Percentiles rank a stretch among this genome's conserved stretches.
These are phyloP conservation scores for Andrena marginata DNA, from an alignment of 2,888 invertebrate species.

Conservation along the genomic window DNA sequence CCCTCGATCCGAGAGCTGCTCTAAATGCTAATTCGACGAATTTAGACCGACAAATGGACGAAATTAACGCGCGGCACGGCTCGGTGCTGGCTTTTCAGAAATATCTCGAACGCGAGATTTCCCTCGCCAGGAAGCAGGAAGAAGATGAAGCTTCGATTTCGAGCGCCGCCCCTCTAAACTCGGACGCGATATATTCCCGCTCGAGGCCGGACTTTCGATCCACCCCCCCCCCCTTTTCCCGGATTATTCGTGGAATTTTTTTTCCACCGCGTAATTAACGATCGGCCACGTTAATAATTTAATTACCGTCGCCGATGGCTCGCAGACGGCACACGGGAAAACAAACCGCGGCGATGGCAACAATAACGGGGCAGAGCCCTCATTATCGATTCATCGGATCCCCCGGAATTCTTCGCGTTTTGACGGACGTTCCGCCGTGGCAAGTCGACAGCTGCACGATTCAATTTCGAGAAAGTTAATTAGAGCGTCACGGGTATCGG, in stretches of 20 bases:
- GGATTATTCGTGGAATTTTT: background rate
- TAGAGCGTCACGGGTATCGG: conserved; percentile 4
- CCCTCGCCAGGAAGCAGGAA: conserved; percentile 10
- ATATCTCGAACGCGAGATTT: background rate
- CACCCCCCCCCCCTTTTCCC: background rate
- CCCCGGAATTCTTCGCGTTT: conserved; percentile 15
- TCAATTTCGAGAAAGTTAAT: conserved; percentile 29
- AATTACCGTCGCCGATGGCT: conserved; percentile 20
- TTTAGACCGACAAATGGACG: background rate
- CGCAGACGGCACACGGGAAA: conserved; percentile 7
- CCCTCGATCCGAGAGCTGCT: no score
- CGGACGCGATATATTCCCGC: background rate
- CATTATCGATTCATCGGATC: conserved; percentile 35
- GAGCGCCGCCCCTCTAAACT: conserved; percentile 2
- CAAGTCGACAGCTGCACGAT: conserved; percentile 7
- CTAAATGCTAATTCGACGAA: no score
- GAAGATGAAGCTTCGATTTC: background rate
- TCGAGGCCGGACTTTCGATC: conserved; percentile 5
- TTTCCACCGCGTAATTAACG: conserved; percentile 7
- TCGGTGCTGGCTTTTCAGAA: background rate
- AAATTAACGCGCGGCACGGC: background rate
- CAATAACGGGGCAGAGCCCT: conserved; percentile 14
- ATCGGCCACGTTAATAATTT: conserved; percentile 15
- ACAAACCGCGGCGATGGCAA: conserved; percentile 12
- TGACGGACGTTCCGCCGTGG: conserved; percentile 13